Percentiles rank a stretch among this genome's conserved stretches.
phyloP scores from a whole-genome alignment of 2,113 vertebrate genomes.

The Sinocyclocheilus rhinocerous region DNA sequence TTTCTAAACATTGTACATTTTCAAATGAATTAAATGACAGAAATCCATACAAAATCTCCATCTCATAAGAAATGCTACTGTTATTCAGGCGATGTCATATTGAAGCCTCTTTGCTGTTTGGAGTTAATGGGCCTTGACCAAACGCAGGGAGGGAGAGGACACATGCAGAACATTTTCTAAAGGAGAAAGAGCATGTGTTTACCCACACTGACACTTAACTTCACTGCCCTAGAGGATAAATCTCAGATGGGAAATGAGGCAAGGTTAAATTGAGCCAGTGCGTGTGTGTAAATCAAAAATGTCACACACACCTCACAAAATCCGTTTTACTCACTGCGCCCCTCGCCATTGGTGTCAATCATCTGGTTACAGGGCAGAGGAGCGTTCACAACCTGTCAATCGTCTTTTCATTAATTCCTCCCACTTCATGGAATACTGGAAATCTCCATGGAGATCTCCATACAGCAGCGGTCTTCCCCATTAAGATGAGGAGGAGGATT shows the following conservation, averaged over 20 bases:
- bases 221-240: not conserved
- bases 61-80: slow-evolving; percentile 15
- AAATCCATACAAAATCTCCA: no score
- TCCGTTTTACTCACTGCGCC: not conserved
- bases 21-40: no score
- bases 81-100: slow-evolving; percentile 24
- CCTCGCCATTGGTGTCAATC: slow-evolving; percentile 21
- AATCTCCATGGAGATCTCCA: not conserved
- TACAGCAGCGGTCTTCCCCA: not conserved
- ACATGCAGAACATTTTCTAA: slow-evolving; percentile 26
- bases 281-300: slow-evolving; percentile 23
- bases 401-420: not conserved
- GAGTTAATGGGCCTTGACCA: slow-evolving; percentile 40
- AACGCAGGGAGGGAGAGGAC: slow-evolving; percentile 1
- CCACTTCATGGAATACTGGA: not conserved
- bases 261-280: slow-evolving; percentile 32
- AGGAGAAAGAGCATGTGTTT: slow-evolving; percentile 25
- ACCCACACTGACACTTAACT: slow-evolving; percentile 22
- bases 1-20: no score
- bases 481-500: not conserved
- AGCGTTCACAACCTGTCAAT: slow-evolving; percentile 16
- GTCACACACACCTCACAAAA: slow-evolving; percentile 23
- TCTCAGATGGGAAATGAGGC: slow-evolving; percentile 32
- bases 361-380: not conserved
- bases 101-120: not conserved